Conservation (phyloP, 2,888 invertebrate species). For the Apotomis betuletana region DNA sequence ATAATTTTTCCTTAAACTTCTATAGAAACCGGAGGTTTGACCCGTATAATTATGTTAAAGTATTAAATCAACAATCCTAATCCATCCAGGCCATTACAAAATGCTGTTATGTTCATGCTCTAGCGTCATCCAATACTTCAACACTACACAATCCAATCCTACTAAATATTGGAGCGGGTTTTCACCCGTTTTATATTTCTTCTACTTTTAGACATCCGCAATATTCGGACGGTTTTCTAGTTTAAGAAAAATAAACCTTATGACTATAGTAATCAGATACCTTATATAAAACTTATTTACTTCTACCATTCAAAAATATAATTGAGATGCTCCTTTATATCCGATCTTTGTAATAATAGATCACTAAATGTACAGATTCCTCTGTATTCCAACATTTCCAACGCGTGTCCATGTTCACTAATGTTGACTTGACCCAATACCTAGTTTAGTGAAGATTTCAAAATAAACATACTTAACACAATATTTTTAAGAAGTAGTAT, state of each 20-base stretch:
- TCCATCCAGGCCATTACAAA: slow-evolving; percentile 23
- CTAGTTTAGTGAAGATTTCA: no score
- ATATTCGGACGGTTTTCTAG: slow-evolving; percentile 13
- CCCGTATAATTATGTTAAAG: slow-evolving; percentile 3
- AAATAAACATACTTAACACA: no score
- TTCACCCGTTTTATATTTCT: background rate
- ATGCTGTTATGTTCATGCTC: slow-evolving; percentile 38
- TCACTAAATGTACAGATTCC: background rate
- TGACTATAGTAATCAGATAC: background rate
- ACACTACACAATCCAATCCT: slow-evolving; percentile 16
- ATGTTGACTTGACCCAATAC: no score
- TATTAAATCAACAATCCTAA: slow-evolving; percentile 20
- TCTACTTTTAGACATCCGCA: background rate
- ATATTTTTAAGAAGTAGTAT: no score
- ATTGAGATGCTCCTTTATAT: no score
- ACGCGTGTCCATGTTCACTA: no score
- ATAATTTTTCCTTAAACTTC: no score
- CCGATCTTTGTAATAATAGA: background rate
- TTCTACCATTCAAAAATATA: no score
- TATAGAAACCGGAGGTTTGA: background rate
- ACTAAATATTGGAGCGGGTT: background rate
- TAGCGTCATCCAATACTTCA: slow-evolving; percentile 26
- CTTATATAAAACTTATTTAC: no score
- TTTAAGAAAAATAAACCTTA: slow-evolving; percentile 9
- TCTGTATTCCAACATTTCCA: background rate